Base-by-base conservation (phyloP, 1,140 invertebrate genomes). In the Aphidius ervi region DNA sequence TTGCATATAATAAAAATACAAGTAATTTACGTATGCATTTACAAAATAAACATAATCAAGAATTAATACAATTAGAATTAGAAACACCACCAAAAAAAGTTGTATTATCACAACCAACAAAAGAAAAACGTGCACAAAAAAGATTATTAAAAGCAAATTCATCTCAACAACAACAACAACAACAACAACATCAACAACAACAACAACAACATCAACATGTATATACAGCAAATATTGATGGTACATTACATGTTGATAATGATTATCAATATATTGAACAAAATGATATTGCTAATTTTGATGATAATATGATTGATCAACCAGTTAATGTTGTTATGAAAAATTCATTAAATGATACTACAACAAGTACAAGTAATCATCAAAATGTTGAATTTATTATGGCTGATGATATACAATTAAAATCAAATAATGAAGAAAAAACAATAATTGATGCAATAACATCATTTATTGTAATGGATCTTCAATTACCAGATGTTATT, bases 1-100 rank as follows among this genome's bases (percentile, higher is more conserved):
- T 87, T 54, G 82, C 83, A 5, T 86, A 87, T 46, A 86, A 86
- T 64, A 79, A 83, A 31, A 87, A 87, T 63, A 87, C 85, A 0
- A 86, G 83, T 63, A 86, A 86, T 70, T 70, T 85, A 48, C 71
- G 83, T 43, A 85, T 86, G 70, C 85, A 87, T 68, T 71, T 87
- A 37, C 84, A 85, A 72, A 85, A 85, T 63, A 84, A 85, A 37
- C 85, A 87, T 69, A 67, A 75, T 1, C 75, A 78, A 46, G 78
- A 82, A 56, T 63, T 85, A 46, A 60, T 72, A 43, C 76, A 82
- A 54, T 59, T 83, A 5, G 82, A 83, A 69, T 61, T 77, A 1
- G 61, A 64, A 1, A 74, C 65, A 62, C 75, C 74, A 6, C 74
- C 75, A 3, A 62, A 70, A 16, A 73, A 70, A 31, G 71, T 72